Percentiles rank a stretch among this genome's conserved stretches.
phyloP scores from a whole-genome alignment of 2,113 vertebrate species.

The Clarias magur region DNA sequence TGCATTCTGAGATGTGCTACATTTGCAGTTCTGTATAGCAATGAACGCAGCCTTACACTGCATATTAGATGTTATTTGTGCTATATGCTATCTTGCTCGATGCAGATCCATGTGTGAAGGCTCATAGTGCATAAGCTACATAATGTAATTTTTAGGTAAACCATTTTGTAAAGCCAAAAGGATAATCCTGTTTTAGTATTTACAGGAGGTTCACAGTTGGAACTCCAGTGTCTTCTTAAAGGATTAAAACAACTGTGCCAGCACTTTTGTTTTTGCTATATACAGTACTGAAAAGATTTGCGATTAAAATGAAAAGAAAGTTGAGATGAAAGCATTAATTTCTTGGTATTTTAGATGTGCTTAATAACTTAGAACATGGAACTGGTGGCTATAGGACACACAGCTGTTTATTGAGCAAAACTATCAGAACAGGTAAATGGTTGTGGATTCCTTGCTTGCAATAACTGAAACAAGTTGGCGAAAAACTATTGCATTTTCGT shows the following conservation, averaged over 20 bases:
- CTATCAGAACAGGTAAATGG: neutral
- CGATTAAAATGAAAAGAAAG: neutral
- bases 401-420: neutral
- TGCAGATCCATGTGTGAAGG: neutral
- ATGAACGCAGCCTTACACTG: conserved; percentile 6
- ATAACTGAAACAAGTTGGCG: no score
- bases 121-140: neutral
- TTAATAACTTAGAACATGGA: neutral
- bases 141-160: neutral
- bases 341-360: neutral
- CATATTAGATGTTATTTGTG: conserved; percentile 30
- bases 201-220: neutral
- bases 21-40: conserved; percentile 33
- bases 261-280: neutral
- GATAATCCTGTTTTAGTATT: neutral
- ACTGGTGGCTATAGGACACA: neutral
- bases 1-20: conserved; percentile 33
- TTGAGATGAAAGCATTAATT: neutral
- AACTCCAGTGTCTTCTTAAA: neutral
- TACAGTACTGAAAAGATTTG: neutral
- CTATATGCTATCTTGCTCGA: neutral
- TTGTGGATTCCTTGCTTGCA: neutral
- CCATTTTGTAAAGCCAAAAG: neutral
- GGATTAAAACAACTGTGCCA: neutral
- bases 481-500: neutral